Evolutionary conservation across 2,113 vertebrate species (phyloP), one percentile per base, ranked within the genome.

Genomic region (Poeciliopsis occidentalis): DNA sequence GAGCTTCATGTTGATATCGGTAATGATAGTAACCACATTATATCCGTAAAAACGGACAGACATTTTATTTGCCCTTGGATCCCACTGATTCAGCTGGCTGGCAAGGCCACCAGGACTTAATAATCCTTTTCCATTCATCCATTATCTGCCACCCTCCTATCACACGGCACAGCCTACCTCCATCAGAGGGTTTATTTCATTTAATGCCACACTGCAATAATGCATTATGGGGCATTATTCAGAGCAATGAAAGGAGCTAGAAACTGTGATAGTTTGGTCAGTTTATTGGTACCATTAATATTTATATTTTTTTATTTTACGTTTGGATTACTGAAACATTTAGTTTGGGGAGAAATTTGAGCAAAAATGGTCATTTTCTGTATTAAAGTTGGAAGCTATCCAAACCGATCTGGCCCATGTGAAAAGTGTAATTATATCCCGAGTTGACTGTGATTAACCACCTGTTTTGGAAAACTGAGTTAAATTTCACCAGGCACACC

Each of bases 1-100:
- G 54, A 78, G 51, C 73, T 71, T 80, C 76, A 88, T 85, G 75
- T 80, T 87, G 77, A 90, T 77, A 78, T 79, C 68, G 64, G 60
- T 69, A 65, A 85, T 87, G 70, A 83, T 87, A 82, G 82, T 75
- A 73, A 71, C 57, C 19, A 47, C 39, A 78, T 72, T 69, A 67
- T 66, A 51, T 57, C 22, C 63, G 8, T 75, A 19, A 64, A 44
- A 75, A 83, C 81, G 34, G 67, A 75, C 34, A 63, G 67, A 80
- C 60, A 39, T 78, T 61, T 79, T 76, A 78, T 82, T 81, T 70
- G 57, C 64, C 81, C 73, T 88, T 85, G 76, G 76, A 82, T 64
- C 30, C 29, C 39, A 71, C 29, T 73, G 76, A 84, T 88, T 82
- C 84, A 67, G 26, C 57, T 60, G 41, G 64, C 62, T 84, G 80